Percentiles rank a stretch among this genome's conserved stretches.
phyloP scores from a whole-genome alignment of 2,888 invertebrate species.

The Lucinisca nassula region DNA sequence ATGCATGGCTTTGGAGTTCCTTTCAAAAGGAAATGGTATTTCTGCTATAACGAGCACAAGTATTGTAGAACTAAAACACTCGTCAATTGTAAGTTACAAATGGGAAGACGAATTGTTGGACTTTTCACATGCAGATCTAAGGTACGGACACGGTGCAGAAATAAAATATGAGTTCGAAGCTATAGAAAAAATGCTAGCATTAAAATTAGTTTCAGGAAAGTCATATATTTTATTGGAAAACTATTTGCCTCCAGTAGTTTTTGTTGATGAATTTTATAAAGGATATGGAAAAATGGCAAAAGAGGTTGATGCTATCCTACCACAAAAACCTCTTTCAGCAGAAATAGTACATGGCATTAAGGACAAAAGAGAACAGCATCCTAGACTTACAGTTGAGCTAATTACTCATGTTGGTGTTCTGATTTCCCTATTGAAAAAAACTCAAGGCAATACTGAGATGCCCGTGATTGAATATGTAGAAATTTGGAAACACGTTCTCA shows the following conservation, averaged over 20 bases:
- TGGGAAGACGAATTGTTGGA: constrained; percentile 45
- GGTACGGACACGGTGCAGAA: constrained; percentile 53
- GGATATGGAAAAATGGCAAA: constrained; percentile 55
- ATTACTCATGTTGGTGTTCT: constrained; percentile 68
- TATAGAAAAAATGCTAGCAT: constrained; percentile 64
- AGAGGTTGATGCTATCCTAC: constrained; percentile 38
- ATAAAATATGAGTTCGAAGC: constrained; percentile 63
- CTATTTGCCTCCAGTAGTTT: constrained; percentile 56
- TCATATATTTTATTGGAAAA: constrained; percentile 34
- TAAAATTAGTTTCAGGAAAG: constrained; percentile 53
- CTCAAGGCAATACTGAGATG: constrained; percentile 56
- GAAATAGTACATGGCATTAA: constrained; percentile 50
- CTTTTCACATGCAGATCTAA: constrained; percentile 64
- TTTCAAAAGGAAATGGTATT: constrained; percentile 15
- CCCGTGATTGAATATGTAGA: constrained; percentile 66
- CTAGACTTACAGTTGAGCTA: constrained; percentile 49
- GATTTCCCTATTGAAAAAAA: constrained; percentile 68
- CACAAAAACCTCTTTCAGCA: constrained; percentile 56
- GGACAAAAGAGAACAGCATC: constrained; percentile 39
- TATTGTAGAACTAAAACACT: constrained; percentile 41
- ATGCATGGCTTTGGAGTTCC: constrained; percentile 42
- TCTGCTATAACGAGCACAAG: constrained; percentile 28
- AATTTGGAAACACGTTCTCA: constrained; percentile 47
- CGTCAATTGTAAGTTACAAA: constrained; percentile 18
- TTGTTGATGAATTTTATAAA: constrained; percentile 71